phyloP scores from a whole-genome alignment of 2,797 vertebrate genomes.

The Crenichthys baileyi region DNA sequence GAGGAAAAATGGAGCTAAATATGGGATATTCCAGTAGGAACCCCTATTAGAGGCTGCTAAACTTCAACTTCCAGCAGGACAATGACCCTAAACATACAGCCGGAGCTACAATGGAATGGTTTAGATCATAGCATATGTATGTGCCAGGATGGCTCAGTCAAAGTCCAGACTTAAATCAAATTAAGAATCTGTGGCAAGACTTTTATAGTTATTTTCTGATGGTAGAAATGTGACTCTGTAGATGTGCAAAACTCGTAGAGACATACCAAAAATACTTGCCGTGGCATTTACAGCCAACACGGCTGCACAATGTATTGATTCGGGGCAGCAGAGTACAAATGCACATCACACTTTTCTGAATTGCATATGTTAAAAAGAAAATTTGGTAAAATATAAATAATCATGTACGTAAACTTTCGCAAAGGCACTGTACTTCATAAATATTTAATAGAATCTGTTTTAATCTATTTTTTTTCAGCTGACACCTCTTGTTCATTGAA shows the following conservation, averaged over 20 bases:
- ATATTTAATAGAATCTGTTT: constrained; percentile 24
- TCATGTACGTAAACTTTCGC: background rate
- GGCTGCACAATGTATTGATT: background rate
- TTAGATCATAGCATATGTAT: background rate
- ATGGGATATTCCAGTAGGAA: background rate
- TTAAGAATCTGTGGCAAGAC: background rate
- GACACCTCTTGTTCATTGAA: constrained; percentile 29
- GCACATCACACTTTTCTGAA: background rate
- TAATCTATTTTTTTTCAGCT: constrained; percentile 21
- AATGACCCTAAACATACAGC: no score
- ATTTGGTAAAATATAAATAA: background rate
- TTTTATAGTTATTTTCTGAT: background rate
- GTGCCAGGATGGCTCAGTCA: background rate
- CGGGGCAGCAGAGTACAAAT: background rate
- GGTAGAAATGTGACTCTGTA: background rate
- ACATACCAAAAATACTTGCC: background rate
- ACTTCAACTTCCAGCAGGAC: background rate
- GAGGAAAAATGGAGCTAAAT: background rate
- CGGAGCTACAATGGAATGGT: no score
- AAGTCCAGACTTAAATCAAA: background rate
- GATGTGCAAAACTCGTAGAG: background rate
- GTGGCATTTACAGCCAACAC: background rate
- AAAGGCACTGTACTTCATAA: background rate
- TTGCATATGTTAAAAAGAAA: background rate
- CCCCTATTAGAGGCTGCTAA: background rate